Evolutionary conservation across 2,113 vertebrate species (phyloP).

Genomic region (Rhinolophus sinicus): DNA sequence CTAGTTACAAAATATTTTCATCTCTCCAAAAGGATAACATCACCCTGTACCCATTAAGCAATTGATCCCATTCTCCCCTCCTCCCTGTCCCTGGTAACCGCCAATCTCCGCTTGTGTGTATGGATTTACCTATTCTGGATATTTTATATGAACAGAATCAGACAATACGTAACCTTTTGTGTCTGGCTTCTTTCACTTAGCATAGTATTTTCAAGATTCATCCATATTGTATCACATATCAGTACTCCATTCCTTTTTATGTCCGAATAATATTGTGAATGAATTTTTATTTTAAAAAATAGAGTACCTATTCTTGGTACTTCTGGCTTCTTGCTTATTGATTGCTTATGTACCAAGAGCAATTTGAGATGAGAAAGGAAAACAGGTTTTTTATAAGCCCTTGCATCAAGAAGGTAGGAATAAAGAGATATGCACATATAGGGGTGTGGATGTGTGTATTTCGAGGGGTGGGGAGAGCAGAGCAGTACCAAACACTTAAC

Average conservation of each 20-base stretch:
- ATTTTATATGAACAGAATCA: not conserved
- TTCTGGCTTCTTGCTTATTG: slow-evolving; percentile 10
- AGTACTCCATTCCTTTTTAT: not conserved
- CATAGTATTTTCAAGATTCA: not conserved
- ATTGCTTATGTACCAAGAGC: not conserved
- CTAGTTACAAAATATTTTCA: not conserved
- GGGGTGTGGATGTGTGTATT: not conserved
- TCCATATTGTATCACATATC: not conserved
- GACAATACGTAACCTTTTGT: not conserved
- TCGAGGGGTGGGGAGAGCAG: not conserved
- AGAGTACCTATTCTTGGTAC: not conserved
- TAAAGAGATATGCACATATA: not conserved
- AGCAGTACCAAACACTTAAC: not conserved
- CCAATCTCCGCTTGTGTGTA: not conserved
- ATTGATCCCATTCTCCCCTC: not conserved
- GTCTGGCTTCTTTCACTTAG: not conserved
- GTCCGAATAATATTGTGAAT: not conserved
- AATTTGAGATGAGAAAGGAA: not conserved
- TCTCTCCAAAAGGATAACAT: not conserved
- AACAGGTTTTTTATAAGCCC: not conserved
- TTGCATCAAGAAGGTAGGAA: not conserved
- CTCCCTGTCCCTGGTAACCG: not conserved
- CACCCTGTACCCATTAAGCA: not conserved
- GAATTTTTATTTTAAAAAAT: not conserved
- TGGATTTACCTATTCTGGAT: not conserved